Conservation (phyloP, 2,888 invertebrate genomes). For the Drosophila meridionalis region DNA sequence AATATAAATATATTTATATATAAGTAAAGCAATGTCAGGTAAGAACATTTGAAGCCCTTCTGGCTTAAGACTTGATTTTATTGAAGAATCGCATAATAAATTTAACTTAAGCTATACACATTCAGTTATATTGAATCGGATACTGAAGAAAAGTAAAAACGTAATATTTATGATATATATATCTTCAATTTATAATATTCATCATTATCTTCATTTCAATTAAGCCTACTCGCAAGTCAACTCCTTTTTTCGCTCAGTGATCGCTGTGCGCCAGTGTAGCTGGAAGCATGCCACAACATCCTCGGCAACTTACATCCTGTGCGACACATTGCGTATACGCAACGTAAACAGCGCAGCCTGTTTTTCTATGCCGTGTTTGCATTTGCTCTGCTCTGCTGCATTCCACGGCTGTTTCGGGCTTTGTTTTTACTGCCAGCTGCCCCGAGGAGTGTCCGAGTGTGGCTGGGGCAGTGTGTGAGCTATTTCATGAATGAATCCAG, state of each 20-base stretch:
- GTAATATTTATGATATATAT: neutral
- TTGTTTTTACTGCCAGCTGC: constrained; percentile 4
- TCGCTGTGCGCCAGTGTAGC: neutral
- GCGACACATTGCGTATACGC: constrained; percentile 69
- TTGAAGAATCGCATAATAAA: too few species aligned
- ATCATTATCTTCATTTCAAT: neutral
- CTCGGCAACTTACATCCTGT: neutral
- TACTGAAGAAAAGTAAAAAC: too few species aligned
- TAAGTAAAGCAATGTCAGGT: too few species aligned
- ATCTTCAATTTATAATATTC: neutral
- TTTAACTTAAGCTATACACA: too few species aligned
- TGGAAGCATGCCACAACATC: neutral
- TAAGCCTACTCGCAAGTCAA: neutral
- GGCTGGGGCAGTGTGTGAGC: neutral
- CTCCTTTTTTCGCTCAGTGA: neutral
- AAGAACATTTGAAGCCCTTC: too few species aligned
- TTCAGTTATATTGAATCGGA: too few species aligned
- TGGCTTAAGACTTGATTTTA: too few species aligned
- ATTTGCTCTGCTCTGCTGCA: constrained; percentile 1
- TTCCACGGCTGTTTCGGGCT: neutral
- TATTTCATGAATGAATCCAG: constrained; percentile 32
- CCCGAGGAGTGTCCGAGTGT: neutral
- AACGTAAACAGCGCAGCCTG: constrained; percentile 17
- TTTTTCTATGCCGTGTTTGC: constrained; percentile 14
- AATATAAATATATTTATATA: too few species aligned